Conservation (phyloP, 1,140 invertebrate genomes). For the Drosophila ananassae region DNA sequence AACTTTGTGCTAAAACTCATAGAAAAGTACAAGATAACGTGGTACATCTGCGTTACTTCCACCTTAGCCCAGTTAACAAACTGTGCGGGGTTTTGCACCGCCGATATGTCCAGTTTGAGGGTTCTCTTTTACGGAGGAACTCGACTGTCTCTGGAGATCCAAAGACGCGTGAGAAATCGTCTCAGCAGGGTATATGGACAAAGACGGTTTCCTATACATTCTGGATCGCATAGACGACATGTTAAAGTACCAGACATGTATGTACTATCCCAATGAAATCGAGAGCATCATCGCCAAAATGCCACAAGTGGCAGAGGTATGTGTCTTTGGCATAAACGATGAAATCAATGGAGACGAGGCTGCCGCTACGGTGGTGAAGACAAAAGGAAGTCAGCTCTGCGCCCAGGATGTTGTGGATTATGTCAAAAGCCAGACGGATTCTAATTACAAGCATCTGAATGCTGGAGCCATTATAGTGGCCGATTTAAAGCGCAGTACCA, state of each 20-base stretch:
- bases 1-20: constrained; percentile 29
- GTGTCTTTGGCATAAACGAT: constrained; percentile 68
- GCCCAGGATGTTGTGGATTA: constrained; percentile 66
- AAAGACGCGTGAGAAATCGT: constrained; percentile 38
- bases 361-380: constrained; percentile 63
- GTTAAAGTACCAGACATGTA: constrained; percentile 81
- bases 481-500: constrained; percentile 68
- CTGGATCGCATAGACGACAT: constrained; percentile 88
- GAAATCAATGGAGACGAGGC: constrained; percentile 55
- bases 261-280: constrained; percentile 74
- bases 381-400: constrained; percentile 21
- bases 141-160: constrained; percentile 40
- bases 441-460: constrained; percentile 74
- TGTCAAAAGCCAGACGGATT: constrained; percentile 29
- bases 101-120: constrained; percentile 41
- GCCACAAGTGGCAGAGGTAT: constrained; percentile 61
- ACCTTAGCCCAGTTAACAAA: constrained; percentile 53
- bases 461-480: constrained; percentile 84
- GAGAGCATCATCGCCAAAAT: constrained; percentile 56
- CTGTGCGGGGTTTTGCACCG: constrained; percentile 31
- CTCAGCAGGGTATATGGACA: constrained; percentile 86
- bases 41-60: constrained; percentile 40
- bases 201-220: constrained; percentile 85
- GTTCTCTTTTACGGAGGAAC: constrained; percentile 50
- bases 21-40: constrained; percentile 53